Percentiles rank a stretch among this genome's conserved stretches.
These are phyloP conservation scores for Venustoraphidia nigricollis DNA, from an alignment of 2,888 invertebrate genomes.

Conservation along the genomic window DNA sequence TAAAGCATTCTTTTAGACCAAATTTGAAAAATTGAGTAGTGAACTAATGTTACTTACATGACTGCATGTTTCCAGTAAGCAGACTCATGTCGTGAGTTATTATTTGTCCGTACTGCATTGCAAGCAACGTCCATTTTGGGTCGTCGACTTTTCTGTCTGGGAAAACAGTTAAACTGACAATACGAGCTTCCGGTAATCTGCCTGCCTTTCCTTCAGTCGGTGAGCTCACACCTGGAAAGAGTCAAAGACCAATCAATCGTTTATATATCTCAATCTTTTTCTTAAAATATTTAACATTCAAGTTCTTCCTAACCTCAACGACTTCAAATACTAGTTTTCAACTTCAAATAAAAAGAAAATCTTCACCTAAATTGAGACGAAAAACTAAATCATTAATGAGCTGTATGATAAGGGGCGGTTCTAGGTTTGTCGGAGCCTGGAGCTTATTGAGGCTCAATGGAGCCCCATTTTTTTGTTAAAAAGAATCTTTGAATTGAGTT, in stretches of 20 bases:
- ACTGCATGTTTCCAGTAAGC: constrained; percentile 54
- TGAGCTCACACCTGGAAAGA: constrained; percentile 40
- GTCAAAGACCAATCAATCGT: not conserved
- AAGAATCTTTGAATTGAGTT: no score
- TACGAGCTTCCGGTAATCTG: constrained; percentile 52
- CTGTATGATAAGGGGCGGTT: no score
- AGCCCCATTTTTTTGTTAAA: no score
- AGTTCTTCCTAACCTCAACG: no score
- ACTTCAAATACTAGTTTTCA: no score
- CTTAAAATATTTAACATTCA: no score
- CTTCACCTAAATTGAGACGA: no score
- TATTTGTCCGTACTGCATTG: constrained; percentile 70
- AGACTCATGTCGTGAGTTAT: constrained; percentile 68
- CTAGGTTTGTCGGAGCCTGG: no score
- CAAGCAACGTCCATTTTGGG: constrained; percentile 54
- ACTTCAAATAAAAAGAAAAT: no score
- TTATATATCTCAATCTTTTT: not conserved
- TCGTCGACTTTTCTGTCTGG: constrained; percentile 56
- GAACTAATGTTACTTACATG: constrained; percentile 40
- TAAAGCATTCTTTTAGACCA: no score
- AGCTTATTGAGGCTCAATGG: no score
- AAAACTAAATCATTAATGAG: no score
- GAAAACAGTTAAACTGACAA: constrained; percentile 53
- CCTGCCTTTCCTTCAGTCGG: constrained; percentile 42
- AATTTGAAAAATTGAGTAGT: not conserved